Base-by-base conservation (phyloP, 2,113 vertebrate species). In the Leucosticte australis region DNA sequence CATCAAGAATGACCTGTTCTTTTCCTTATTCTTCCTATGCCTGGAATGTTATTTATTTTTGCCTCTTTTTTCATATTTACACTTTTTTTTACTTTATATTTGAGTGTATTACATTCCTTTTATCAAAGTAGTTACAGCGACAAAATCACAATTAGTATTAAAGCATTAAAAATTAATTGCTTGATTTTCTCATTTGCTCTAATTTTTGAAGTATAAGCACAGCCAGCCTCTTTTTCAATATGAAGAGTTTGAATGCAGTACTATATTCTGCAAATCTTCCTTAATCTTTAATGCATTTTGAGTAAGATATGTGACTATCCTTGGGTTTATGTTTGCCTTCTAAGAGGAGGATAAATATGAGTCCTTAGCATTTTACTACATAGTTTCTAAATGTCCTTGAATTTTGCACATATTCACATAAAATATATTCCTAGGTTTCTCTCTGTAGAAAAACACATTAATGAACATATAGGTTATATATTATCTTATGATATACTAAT, bases 381-480 rank as follows among this genome's bases (percentile, higher is more conserved):
- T 53, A 46, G 69, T 77, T 87, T 78, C 81, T 46, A 90, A 91
- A 60, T 10, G 50, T 41, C 46, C n/a, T 53, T 82, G 33, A 47
- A 62, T 80, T 86, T 93, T 6, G 8, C 67, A 85, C 74, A 64
- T 37, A 85, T 31, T 74, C 74, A 18, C 39, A 60, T 87, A 78
- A 93, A 94, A 96, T 41, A 96, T 24, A 87, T 55, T 74, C 85
- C 55, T 69, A 33, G 20, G 37, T 88, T 90, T 90, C 49, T 41
- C 52, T 60, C 73, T 41, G 50, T 28, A 95, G 82, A 86, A 68
- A 71, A 23, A 76, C 39, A 64, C 30, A 57, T 86, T 90, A 91
- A 92, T 67, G 77, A 95, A 88, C 71, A 56, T 37, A 31, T 2
- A 87, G 57, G 59, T 75, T 81, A 86, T 73, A 85, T 52, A 74